Evolutionary conservation across 2,797 vertebrate species (phyloP).

Genomic region (Carapus acus): DNA sequence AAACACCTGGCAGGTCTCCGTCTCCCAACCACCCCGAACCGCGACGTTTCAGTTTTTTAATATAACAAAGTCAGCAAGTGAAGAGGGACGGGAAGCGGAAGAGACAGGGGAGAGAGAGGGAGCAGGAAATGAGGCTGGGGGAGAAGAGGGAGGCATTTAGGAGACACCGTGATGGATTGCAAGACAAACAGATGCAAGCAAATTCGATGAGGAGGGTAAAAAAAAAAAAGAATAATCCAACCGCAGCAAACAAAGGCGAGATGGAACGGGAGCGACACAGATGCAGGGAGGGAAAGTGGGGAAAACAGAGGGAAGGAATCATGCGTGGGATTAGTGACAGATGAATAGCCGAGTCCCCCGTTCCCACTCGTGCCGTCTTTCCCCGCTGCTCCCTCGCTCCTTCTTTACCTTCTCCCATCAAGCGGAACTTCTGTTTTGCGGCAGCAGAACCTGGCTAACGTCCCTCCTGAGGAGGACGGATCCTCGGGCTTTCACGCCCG

Average conservation of each 20-base stretch:
- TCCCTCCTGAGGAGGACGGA: constrained; percentile 2
- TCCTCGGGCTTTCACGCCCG: not conserved
- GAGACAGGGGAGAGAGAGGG: no score
- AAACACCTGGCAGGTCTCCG: constrained; percentile 44
- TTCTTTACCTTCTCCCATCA: constrained; percentile 13
- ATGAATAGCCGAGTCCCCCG: constrained; percentile 36
- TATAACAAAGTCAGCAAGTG: constrained; percentile 23
- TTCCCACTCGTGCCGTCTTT: constrained; percentile 19
- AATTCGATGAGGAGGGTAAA: constrained; percentile 7
- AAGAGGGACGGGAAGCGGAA: not conserved
- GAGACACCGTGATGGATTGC: constrained; percentile 8
- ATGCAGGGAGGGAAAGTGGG: constrained; percentile 8
- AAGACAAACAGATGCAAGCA: constrained; percentile 28
- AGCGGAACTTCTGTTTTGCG: not conserved
- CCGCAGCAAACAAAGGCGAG: constrained; percentile 21
- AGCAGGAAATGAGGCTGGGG: not conserved
- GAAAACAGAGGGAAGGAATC: constrained; percentile 32
- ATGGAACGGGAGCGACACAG: constrained; percentile 12
- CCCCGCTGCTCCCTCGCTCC: constrained; percentile 24
- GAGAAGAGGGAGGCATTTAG: constrained; percentile 20
- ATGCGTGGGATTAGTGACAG: constrained; percentile 42
- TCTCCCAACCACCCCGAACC: constrained; percentile 18
- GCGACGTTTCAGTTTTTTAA: constrained; percentile 38
- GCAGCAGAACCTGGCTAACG: constrained; percentile 4
- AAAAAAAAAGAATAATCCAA: constrained; percentile 21